Percentiles rank a stretch among this genome's conserved stretches.
Conservation (phyloP, 2,113 vertebrate species). For the Bettongia penicillata region DNA sequence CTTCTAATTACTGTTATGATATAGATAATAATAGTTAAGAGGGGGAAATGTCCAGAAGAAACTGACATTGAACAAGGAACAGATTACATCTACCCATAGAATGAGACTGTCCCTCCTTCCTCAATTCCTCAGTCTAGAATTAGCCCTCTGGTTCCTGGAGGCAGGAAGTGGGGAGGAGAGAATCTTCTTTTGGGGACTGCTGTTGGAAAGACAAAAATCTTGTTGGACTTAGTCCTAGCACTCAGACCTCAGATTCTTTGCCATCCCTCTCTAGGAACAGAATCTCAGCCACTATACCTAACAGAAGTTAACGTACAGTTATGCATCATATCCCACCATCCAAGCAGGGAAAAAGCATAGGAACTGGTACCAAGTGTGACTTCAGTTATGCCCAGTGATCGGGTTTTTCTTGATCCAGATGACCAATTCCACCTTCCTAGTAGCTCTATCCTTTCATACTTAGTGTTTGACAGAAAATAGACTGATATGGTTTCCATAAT, state of each 20-base stretch:
- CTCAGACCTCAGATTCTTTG: not conserved
- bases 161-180: no score
- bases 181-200: not conserved
- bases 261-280: not conserved
- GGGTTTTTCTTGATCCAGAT: no score
- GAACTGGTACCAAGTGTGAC: no score
- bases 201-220: not conserved
- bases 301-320: not conserved
- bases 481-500: no score
- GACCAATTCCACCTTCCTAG: no score
- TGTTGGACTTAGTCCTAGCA: not conserved
- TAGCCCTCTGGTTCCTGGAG: no score
- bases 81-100: not conserved
- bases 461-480: no score
- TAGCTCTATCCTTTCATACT: no score
- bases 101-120: not conserved
- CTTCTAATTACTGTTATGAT: slow-evolving; percentile 8
- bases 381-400: no score
- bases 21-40: not conserved
- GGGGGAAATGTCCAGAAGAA: not conserved
- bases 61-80: not conserved
- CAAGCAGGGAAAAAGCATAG: no score
- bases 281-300: not conserved
- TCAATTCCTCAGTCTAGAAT: not conserved
- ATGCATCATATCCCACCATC: no score